phyloP scores from a whole-genome alignment of 1,140 invertebrate species.

The Drosophila ohnishii region DNA sequence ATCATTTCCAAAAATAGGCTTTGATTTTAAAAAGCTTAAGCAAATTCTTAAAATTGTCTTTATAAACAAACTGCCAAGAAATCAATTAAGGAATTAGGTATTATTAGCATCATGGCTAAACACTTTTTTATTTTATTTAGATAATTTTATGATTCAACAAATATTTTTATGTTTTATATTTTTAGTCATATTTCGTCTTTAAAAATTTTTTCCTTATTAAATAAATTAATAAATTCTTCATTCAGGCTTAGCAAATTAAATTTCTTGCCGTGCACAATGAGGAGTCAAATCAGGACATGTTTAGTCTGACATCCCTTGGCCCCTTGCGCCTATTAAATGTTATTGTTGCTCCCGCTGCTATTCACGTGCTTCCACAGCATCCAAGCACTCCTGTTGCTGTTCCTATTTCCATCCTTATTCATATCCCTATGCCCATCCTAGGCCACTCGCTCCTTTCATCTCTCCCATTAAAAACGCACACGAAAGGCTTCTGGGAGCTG shows the following conservation, averaged over 20 bases:
- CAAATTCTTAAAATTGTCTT: no score
- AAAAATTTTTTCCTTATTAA: neutral
- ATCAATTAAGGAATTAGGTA: neutral
- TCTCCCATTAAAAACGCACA: slow-evolving; percentile 48
- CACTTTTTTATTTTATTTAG: neutral
- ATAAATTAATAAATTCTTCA: no score
- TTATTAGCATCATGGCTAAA: neutral
- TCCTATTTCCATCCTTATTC: slow-evolving; percentile 10
- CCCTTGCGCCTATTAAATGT: slow-evolving; percentile 31
- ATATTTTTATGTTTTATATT: neutral
- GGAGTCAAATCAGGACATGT: slow-evolving; percentile 31
- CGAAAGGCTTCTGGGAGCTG: slow-evolving; percentile 52
- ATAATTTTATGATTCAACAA: neutral
- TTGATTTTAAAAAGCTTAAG: no score
- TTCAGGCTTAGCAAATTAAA: neutral
- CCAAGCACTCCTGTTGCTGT: slow-evolving; percentile 15
- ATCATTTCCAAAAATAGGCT: no score
- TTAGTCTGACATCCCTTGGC: slow-evolving; percentile 33
- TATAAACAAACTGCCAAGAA: no score
- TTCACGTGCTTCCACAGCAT: slow-evolving; percentile 26
- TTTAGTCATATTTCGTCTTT: neutral
- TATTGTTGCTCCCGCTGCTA: slow-evolving; percentile 43
- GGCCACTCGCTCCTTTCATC: slow-evolving; percentile 18
- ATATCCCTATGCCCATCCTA: slow-evolving; percentile 3
- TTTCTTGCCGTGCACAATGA: slow-evolving; percentile 5